phyloP scores from a whole-genome alignment of 2,797 vertebrate genomes.

The Nannoperca australis region DNA sequence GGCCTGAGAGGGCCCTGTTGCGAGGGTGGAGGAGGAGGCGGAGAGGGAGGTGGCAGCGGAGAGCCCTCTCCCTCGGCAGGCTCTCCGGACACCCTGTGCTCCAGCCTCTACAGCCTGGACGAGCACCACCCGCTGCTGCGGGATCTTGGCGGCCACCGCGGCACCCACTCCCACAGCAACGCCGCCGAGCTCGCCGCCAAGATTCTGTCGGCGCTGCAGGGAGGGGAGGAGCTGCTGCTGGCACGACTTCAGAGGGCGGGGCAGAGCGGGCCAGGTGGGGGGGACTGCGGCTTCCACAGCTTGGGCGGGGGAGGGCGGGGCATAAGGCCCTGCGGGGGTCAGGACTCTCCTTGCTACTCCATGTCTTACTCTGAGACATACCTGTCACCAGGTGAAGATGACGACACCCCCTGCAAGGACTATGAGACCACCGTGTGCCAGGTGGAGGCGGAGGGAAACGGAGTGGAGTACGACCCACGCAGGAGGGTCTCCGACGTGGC shows the following conservation, averaged over 20 bases:
- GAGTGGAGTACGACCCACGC: slow-evolving; percentile 67
- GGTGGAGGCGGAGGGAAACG: slow-evolving; percentile 56
- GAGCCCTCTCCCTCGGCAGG: slow-evolving; percentile 91
- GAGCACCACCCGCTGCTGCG: slow-evolving; percentile 89
- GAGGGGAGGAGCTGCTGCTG: slow-evolving; percentile 89
- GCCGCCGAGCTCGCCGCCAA: slow-evolving; percentile 90
- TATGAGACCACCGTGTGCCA: slow-evolving; percentile 82
- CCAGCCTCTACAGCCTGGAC: slow-evolving; percentile 96
- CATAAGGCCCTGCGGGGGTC: slow-evolving; percentile 85
- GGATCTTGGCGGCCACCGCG: slow-evolving; percentile 83
- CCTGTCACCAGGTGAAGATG: slow-evolving; percentile 90
- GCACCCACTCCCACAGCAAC: slow-evolving; percentile 69
- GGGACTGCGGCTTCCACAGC: slow-evolving; percentile 90
- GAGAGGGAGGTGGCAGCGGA: slow-evolving; percentile 86
- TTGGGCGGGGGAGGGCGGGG: slow-evolving; percentile 86
- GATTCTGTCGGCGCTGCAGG: slow-evolving; percentile 90
- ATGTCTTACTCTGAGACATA: slow-evolving; percentile 93
- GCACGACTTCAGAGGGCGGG: slow-evolving; percentile 88
- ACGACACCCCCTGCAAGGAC: slow-evolving; percentile 91
- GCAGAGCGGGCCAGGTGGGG: slow-evolving; percentile 67
- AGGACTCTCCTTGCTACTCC: slow-evolving; percentile 91
- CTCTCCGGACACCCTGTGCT: slow-evolving; percentile 95
- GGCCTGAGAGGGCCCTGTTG: slow-evolving; percentile 79
- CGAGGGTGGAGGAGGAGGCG: slow-evolving; percentile 82
- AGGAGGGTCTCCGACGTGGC: slow-evolving; percentile 93